Percentiles rank a stretch among this genome's conserved stretches.
Conservation (phyloP, 2,888 invertebrate species). For the Rhagophthalmus giganteus region DNA sequence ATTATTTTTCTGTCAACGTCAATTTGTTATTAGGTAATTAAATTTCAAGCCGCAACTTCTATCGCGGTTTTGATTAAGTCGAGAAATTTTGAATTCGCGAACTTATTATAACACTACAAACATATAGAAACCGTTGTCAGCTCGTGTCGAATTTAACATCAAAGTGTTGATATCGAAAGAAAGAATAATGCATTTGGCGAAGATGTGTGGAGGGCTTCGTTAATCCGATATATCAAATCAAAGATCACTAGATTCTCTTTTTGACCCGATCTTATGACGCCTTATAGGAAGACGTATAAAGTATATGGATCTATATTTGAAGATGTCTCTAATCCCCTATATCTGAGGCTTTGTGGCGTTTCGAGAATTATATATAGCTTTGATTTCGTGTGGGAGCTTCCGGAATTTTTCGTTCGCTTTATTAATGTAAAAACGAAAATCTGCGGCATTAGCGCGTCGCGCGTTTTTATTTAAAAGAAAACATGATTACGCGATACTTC, state of each 20-base stretch:
- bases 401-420: background rate
- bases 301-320: constrained; percentile 28
- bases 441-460: background rate
- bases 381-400: background rate
- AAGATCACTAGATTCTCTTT: constrained; percentile 41
- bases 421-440: background rate
- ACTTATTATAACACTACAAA: too few species aligned
- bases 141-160: constrained; percentile 25
- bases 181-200: constrained; percentile 43
- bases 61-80: too few species aligned
- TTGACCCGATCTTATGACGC: constrained; percentile 23
- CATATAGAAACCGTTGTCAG: constrained; percentile 1
- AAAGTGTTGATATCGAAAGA: constrained; percentile 40
- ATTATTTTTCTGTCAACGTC: too few species aligned
- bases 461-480: constrained; percentile 13
- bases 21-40: too few species aligned
- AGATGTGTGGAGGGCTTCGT: constrained; percentile 41
- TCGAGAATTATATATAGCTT: constrained; percentile 2
- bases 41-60: too few species aligned
- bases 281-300: constrained; percentile 26
- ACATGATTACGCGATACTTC: constrained; percentile 22
- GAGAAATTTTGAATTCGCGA: too few species aligned
- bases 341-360: constrained; percentile 13
- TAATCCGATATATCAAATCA: constrained; percentile 52
- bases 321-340: constrained; percentile 25